Base-by-base conservation (phyloP, 2,888 invertebrate species). In the Cephalotes varians region DNA sequence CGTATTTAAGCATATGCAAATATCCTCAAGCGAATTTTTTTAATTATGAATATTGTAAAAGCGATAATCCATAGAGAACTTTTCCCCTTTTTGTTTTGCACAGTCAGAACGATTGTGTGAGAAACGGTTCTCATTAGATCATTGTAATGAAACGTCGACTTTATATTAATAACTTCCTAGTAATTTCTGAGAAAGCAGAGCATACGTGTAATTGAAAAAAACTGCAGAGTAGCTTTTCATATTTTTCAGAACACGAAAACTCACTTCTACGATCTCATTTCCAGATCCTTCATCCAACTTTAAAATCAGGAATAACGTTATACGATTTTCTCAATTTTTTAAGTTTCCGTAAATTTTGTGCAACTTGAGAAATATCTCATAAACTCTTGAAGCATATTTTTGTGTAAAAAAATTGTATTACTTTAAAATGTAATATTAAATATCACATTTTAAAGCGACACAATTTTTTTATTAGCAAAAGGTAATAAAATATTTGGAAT, bases 141-240 rank as follows among this genome's bases (percentile, higher is more conserved):
- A 31, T 44, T 34, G 1, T 44, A 21, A 31, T 2, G 31, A 60
- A 58, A 44, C 15, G 31, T 15, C 10, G 15, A 60, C 28, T 58
- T 44, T 44, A 58, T 25, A 56, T 31, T 18, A 49, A 51, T 21
- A 69, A 51, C 34, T 69, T 60, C 15, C 60, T 15, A 10, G 25
- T 34, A 74, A 62, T 62, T 73, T 73, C 18, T 44, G 31, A n/a
- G 25, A 1, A 72, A 73, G 15, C 15, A n/a, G 44, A 15, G n/a
- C 21, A 31, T 60, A 73, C 7, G 2, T 58, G 9, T 58, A 60
- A 58, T 58, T 71, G n/a, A 37, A 28, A 44, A 31, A 37, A 58
- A 40, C 7, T n/a, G 9, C 44, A 44, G 7, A 7, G 18, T 44
- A 9, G 18, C 6, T 72, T 40, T 25, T n/a, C 40, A 56, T 15